Evolutionary conservation across 2,113 vertebrate species (phyloP).

Genomic region (Probosciger aterrimus): DNA sequence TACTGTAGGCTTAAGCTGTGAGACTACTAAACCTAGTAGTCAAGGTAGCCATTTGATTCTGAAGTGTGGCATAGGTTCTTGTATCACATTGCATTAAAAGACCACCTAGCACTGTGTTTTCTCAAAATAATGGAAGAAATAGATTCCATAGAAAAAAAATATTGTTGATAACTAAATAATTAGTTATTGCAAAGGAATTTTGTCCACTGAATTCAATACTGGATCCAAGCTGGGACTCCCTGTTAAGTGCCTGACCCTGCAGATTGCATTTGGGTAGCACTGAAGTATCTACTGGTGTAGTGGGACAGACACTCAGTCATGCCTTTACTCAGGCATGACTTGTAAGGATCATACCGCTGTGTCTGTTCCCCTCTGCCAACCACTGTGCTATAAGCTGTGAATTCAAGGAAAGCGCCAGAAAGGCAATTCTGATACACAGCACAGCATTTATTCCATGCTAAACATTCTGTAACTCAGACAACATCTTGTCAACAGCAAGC

Average conservation of each 20-base stretch:
- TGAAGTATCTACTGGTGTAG: neutral
- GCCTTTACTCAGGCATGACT: neutral
- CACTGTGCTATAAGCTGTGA: rapidly evolving
- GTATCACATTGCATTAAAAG: neutral
- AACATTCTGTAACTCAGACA: slow-evolving; percentile 13
- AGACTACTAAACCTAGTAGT: slow-evolving; percentile 15
- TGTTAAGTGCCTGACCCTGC: neutral
- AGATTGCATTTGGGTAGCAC: neutral
- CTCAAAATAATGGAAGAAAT: slow-evolving; percentile 56
- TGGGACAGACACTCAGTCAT: rapidly evolving
- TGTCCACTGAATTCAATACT: neutral
- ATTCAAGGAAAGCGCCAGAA: neutral
- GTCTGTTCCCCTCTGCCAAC: neutral
- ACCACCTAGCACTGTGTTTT: slow-evolving; percentile 60
- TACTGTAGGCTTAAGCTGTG: slow-evolving; percentile 32
- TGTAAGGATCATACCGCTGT: rapidly evolving
- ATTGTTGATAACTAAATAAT: neutral
- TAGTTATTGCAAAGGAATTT: neutral
- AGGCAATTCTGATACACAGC: neutral
- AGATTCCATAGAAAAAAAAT: neutral
- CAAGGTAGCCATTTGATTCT: slow-evolving; percentile 30
- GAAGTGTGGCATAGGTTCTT: neutral
- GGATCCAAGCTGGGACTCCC: neutral
- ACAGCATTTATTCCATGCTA: neutral
- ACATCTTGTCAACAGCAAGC: slow-evolving; percentile 39